A percentile compares a stretch with the other conserved stretches of the same genome.
phyloP scores from a whole-genome alignment of 1,140 invertebrate species.

The Sycobia sp. region DNA sequence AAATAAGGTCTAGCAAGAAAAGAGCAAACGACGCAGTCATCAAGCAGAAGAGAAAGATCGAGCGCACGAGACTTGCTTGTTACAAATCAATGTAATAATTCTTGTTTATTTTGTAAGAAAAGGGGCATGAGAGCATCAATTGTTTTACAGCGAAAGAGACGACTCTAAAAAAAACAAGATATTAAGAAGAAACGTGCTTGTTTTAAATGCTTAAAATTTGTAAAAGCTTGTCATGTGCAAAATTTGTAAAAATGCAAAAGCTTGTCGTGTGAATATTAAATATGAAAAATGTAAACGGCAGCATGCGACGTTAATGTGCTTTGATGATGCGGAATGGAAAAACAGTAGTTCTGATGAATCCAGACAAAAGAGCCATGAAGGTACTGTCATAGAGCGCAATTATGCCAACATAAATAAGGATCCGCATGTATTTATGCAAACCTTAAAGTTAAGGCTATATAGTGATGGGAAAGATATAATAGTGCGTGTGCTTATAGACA shows the following conservation, averaged over 20 bases:
- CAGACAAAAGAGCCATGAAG: neutral
- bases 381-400: neutral
- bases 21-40: neutral
- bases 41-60: no score
- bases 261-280: conserved; percentile 23
- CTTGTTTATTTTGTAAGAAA: conserved; percentile 20
- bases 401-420: neutral
- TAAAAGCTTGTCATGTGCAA: no score
- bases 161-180: conserved; percentile 14
- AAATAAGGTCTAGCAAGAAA: neutral
- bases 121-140: conserved; percentile 14
- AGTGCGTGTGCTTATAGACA: no score
- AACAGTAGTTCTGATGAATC: conserved; percentile 16
- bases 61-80: conserved; percentile 3
- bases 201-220: no score
- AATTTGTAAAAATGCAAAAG: no score
- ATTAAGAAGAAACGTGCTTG: conserved; percentile 19
- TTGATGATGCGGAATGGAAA: conserved; percentile 13
- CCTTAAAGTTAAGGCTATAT: no score
- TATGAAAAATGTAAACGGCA: conserved; percentile 19
- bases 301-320: conserved; percentile 6
- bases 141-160: conserved; percentile 23
- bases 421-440: no score
- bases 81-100: conserved; percentile 16
- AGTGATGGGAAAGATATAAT: no score